phyloP scores from a whole-genome alignment of 2,797 vertebrate genomes.

The Echeneis naucrates region DNA sequence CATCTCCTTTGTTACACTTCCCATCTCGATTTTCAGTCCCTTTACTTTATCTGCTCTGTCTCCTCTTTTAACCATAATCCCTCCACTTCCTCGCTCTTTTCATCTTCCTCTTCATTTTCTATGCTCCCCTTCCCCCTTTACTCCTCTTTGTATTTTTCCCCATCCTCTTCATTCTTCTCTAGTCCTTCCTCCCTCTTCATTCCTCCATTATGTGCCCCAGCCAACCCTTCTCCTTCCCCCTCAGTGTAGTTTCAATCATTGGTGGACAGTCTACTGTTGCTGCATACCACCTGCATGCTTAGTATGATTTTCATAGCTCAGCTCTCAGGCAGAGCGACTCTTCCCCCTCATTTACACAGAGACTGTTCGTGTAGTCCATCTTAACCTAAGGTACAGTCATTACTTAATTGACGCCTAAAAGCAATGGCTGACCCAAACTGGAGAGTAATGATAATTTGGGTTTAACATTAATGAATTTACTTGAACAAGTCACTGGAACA shows the following conservation, averaged over 20 bases:
- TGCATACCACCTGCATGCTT: conserved; percentile 48
- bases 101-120: neutral
- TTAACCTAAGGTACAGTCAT: neutral
- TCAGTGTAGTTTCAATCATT: conserved; percentile 23
- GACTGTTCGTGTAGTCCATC: neutral
- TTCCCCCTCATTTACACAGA: conserved; percentile 6
- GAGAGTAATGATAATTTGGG: neutral
- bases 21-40: conserved; percentile 7
- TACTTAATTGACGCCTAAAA: neutral
- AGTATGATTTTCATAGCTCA: conserved; percentile 55
- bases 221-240: conserved; percentile 14
- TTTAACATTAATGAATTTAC: neutral
- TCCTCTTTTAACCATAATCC: conserved; percentile 16
- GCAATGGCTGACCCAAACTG: neutral
- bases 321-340: conserved; percentile 5
- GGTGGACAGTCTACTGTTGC: conserved; percentile 25
- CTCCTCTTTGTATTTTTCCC: conserved; percentile 42
- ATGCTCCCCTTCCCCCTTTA: conserved; percentile 7
- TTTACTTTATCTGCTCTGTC: conserved; percentile 9
- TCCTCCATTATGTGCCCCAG: conserved; percentile 28
- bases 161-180: conserved; percentile 18
- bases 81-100: neutral
- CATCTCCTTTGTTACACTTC: neutral
- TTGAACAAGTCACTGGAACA: no score
- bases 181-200: conserved; percentile 16